Conservation (phyloP, 2,113 vertebrate genomes). For the Ochotona curzoniae region DNA sequence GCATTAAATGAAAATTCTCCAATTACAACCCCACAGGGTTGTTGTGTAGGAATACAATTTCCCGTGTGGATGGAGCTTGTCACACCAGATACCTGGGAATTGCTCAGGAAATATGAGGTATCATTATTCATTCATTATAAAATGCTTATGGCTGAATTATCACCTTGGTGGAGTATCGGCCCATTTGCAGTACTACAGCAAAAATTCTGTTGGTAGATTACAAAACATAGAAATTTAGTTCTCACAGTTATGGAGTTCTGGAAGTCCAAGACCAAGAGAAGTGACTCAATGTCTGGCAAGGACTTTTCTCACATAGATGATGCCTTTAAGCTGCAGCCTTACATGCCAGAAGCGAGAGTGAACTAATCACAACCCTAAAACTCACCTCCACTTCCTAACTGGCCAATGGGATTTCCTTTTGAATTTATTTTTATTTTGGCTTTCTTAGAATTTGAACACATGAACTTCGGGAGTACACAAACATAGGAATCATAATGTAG, state of each 20-base stretch:
- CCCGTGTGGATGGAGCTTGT: neutral
- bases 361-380: neutral
- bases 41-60: slow-evolving; percentile 4
- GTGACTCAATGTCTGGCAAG: neutral
- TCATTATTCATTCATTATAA: neutral
- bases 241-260: neutral
- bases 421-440: neutral
- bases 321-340: neutral
- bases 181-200: neutral
- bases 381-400: neutral
- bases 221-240: neutral
- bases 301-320: neutral
- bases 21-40: neutral
- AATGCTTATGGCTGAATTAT: neutral
- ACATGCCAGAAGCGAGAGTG: neutral
- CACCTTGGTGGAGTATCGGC: neutral
- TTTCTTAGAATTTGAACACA: neutral
- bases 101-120: neutral
- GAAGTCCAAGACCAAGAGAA: neutral
- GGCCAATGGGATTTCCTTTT: neutral
- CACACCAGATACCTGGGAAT: neutral
- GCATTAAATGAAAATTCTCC: slow-evolving; percentile 25
- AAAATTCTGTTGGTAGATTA: neutral
- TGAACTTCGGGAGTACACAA: neutral
- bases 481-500: neutral